Evolutionary conservation across 1,140 invertebrate genomes (phyloP).

Genomic region (Zaprionus tsacasi): DNA sequence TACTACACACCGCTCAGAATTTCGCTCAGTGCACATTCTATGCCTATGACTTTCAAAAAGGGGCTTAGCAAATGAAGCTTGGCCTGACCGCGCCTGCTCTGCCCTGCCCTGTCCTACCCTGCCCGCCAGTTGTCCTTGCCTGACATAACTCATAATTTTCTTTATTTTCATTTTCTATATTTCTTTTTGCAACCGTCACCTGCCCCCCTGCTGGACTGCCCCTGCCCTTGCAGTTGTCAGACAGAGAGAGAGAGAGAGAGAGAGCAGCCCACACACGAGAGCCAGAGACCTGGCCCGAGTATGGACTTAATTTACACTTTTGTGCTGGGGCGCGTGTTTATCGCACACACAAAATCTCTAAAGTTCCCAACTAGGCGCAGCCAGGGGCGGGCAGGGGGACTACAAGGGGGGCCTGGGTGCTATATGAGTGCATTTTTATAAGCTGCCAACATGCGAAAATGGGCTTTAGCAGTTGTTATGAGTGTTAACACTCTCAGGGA

Average conservation of each 20-base stretch:
- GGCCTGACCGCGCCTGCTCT: conserved; percentile 16
- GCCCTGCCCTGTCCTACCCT: background rate
- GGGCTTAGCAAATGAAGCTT: conserved; percentile 80
- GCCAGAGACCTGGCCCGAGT: conserved; percentile 38
- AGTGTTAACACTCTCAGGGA: conserved; percentile 81
- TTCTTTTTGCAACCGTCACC: background rate
- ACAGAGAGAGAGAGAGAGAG: background rate
- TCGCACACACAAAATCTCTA: conserved; percentile 77
- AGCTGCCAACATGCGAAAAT: conserved; percentile 83
- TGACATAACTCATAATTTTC: conserved; percentile 79
- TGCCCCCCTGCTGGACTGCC: background rate
- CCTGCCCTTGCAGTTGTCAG: background rate
- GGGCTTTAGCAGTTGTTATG: conserved; percentile 81
- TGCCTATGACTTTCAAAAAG: conserved; percentile 29
- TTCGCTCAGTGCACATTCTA: conserved; percentile 16
- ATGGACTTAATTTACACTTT: conserved; percentile 81
- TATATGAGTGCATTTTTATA: conserved; percentile 76
- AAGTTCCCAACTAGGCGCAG: conserved; percentile 55
- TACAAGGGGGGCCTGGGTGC: conserved; percentile 43
- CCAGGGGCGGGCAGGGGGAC: conserved; percentile 5
- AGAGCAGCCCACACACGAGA: conserved; percentile 65
- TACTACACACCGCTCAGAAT: background rate
- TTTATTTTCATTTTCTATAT: conserved; percentile 40
- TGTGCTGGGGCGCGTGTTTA: conserved; percentile 79
- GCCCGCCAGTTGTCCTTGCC: conserved; percentile 66